Conservation (phyloP, 1,140 invertebrate genomes). For the Drosophila ambigua region DNA sequence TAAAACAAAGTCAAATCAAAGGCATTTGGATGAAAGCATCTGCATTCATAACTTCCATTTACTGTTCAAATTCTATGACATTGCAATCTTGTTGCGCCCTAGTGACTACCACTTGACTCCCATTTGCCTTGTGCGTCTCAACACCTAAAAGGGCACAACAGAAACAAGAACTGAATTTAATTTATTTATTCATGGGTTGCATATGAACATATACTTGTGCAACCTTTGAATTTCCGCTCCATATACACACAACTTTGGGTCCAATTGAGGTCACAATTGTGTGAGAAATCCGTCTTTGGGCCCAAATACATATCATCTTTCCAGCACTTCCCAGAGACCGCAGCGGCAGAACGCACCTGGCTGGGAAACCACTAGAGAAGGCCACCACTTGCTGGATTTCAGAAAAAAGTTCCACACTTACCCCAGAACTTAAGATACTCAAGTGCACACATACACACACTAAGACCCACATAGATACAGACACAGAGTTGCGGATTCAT, state of each 20-base stretch:
- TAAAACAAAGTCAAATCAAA: no score
- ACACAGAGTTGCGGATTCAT: conserved; percentile 34
- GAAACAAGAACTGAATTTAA: conserved; percentile 11
- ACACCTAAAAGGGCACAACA: conserved; percentile 18
- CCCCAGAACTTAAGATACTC: conserved; percentile 75
- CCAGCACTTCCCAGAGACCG: conserved; percentile 31
- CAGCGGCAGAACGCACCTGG: conserved; percentile 13
- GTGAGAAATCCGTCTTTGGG: conserved; percentile 41
- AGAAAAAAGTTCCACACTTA: conserved; percentile 69
- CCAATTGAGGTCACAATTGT: conserved; percentile 69
- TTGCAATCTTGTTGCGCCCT: conserved; percentile 4
- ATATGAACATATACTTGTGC: conserved; percentile 9
- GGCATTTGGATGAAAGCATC: no score
- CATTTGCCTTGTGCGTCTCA: not conserved
- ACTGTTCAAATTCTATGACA: conserved; percentile 2
- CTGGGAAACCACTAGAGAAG: conserved; percentile 37
- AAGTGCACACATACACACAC: conserved; percentile 48
- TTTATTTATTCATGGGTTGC: conserved; percentile 32
- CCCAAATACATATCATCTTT: conserved; percentile 61
- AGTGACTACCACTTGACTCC: conserved; percentile 7
- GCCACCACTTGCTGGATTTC: conserved; percentile 72
- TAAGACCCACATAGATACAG: conserved; percentile 50
- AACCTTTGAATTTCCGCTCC: conserved; percentile 58
- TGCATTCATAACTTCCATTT: not conserved
- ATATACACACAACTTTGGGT: conserved; percentile 50